Evolutionary conservation across 2,888 invertebrate species (phyloP), one percentile per base, ranked within the genome.

Genomic region (Andrena hattorfiana): DNA sequence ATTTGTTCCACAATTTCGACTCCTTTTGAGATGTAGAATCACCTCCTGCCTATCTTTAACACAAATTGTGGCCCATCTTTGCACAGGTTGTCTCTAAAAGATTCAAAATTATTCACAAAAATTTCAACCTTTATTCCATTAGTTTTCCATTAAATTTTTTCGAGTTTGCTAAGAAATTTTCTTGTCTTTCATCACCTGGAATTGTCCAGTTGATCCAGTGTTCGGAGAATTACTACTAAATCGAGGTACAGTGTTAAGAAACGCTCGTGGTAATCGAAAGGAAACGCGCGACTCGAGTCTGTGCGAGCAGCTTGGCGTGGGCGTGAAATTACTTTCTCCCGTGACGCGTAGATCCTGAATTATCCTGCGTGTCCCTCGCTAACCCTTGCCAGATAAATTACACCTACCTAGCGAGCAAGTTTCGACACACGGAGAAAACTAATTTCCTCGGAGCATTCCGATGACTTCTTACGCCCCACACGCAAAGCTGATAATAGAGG

Each of bases 291-390:
- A 67, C 49, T 20, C n/a, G 66, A 30, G 30, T 26, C 48, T 7
- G 26, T n/a, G 26, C 35, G 20, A 20, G 42, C 48, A 60, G 16
- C 10, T 60, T 30, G 30, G 60, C 62, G 71, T 71, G 26, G 60
- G 49, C 48, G 48, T 30, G 20, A 60, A 48, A 60, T 49, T 60
- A 71, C 71, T 71, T 71, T 73, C 64, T 13, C 66, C 20, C 56
- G 2, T 26, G 48, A 48, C 66, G 42, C 48, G 66, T 26, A 20
- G 59, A 59, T 75, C 59, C 72, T 63, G 72, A 72, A 72, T 63
- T 72, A 72, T 72, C 32, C 72, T 32, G 72, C 62, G 49, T 59
- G 54, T 68, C 20, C 68, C 28, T 16, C 35, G 23, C 23, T 68
- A 32, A 54, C 30, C 60, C 49, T 7, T 62, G 60, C 23, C 48